Percentiles rank a stretch among this genome's conserved stretches.
phyloP scores from a whole-genome alignment of 2,888 invertebrate species.

The Oscheius sp. region DNA sequence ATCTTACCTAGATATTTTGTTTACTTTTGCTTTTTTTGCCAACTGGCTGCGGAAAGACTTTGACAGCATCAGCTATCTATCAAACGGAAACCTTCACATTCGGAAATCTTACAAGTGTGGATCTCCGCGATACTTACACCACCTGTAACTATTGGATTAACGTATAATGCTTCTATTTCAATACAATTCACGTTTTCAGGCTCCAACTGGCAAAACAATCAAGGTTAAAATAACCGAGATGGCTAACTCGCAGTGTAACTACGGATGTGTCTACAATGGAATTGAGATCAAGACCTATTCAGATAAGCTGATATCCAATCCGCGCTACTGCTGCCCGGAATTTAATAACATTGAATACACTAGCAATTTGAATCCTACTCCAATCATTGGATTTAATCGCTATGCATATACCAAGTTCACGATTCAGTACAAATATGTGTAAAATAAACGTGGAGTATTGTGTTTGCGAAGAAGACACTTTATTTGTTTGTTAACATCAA shows the following conservation, averaged over 20 bases:
- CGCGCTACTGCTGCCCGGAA: slow-evolving; percentile 33
- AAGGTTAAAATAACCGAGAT: slow-evolving; percentile 34
- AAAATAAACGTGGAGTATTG: background rate
- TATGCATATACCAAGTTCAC: slow-evolving; percentile 29
- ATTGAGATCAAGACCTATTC: slow-evolving; percentile 30
- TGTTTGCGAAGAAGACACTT: background rate
- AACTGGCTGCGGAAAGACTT: slow-evolving; percentile 22
- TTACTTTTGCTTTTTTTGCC: background rate
- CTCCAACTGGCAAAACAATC: slow-evolving; percentile 32
- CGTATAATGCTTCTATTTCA: slow-evolving; percentile 16
- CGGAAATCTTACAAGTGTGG: slow-evolving; percentile 31
- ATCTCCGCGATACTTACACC: slow-evolving; percentile 33
- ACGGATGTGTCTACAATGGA: slow-evolving; percentile 36
- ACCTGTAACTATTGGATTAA: slow-evolving; percentile 30
- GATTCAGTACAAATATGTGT: slow-evolving; percentile 33
- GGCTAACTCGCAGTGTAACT: slow-evolving; percentile 34
- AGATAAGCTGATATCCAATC: slow-evolving; percentile 30
- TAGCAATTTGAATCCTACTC: slow-evolving; percentile 33
- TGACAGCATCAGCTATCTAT: slow-evolving; percentile 19
- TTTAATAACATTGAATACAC: slow-evolving; percentile 33
- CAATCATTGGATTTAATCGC: slow-evolving; percentile 30
- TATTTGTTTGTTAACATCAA: background rate
- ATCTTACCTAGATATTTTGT: too few species aligned
- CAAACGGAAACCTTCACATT: slow-evolving; percentile 27
- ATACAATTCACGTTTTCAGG: slow-evolving; percentile 22